Percentiles rank a stretch among this genome's conserved stretches.
Evolutionary conservation across 1,140 invertebrate species (phyloP).

Genomic region (Saccostrea echinata): DNA sequence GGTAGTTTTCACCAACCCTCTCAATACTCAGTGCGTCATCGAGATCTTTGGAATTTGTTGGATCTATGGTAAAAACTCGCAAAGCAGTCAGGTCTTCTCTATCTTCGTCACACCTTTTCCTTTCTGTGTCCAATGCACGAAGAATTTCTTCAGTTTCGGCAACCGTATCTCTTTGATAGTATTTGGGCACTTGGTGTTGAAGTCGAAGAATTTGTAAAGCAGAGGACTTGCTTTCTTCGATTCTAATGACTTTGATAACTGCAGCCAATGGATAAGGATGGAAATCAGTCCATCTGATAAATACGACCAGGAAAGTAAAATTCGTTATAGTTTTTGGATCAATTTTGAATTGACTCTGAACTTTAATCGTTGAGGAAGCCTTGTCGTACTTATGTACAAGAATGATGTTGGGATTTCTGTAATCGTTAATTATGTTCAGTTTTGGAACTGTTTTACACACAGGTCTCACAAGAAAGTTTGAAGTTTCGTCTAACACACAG

Average conservation of each 20-base stretch:
- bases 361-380: background rate
- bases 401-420: slow-evolving; percentile 28
- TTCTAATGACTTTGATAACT: slow-evolving; percentile 43
- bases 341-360: slow-evolving; percentile 35
- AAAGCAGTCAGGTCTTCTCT: slow-evolving; percentile 86
- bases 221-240: background rate
- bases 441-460: slow-evolving; percentile 73
- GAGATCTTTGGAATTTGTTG: slow-evolving; percentile 97
- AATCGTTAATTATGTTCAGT: slow-evolving; percentile 64
- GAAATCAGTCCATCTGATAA: slow-evolving; percentile 44
- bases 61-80: slow-evolving; percentile 93
- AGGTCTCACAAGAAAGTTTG: slow-evolving; percentile 71
- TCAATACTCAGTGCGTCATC: slow-evolving; percentile 94
- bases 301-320: slow-evolving; percentile 50
- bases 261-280: slow-evolving; percentile 48
- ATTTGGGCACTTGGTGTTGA: slow-evolving; percentile 49
- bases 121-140: background rate
- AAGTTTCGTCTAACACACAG: slow-evolving; percentile 68
- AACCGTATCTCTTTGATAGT: slow-evolving; percentile 41
- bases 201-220: slow-evolving; percentile 48
- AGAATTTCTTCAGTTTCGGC: background rate
- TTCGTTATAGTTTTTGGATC: slow-evolving; percentile 2
- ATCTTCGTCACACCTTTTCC: background rate
- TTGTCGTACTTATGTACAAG: slow-evolving; percentile 54
- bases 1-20: slow-evolving; percentile 43